Percentiles rank a stretch among this genome's conserved stretches.
Conservation (phyloP, 2,888 invertebrate genomes). For the Tachina grossa region DNA sequence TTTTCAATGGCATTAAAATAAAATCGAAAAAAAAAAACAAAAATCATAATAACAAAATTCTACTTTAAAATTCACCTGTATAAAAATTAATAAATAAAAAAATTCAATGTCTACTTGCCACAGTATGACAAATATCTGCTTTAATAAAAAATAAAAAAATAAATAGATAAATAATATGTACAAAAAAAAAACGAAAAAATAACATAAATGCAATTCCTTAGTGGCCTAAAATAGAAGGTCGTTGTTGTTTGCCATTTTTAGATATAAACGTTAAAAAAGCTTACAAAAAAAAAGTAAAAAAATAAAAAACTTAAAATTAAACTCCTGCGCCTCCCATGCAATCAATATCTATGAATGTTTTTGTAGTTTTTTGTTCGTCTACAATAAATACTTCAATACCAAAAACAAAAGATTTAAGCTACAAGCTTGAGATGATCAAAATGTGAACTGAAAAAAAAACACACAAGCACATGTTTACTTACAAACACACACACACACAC, state of each 20-base stretch:
- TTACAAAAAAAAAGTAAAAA: conserved; percentile 36
- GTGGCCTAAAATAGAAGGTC: conserved; percentile 72
- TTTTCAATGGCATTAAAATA: conserved; percentile 68
- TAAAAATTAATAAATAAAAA: conserved; percentile 26
- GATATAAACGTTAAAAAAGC: conserved; percentile 59
- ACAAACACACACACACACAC: neutral
- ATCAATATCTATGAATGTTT: conserved; percentile 31
- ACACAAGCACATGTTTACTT: neutral
- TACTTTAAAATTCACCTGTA: conserved; percentile 68
- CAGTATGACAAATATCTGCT: conserved; percentile 66
- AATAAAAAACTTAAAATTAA: conserved; percentile 33
- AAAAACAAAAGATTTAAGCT: conserved; percentile 70
- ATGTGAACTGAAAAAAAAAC: conserved; percentile 53
- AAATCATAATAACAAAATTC: conserved; percentile 43
- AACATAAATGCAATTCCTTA: conserved; percentile 70
- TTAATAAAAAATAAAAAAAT: conserved; percentile 15
- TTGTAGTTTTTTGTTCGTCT: conserved; percentile 31
- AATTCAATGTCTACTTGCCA: conserved; percentile 63
- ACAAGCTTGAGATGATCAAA: conserved; percentile 70
- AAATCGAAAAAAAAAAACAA: conserved; percentile 31
- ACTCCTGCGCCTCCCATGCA: conserved; percentile 72
- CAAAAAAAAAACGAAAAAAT: conserved; percentile 22
- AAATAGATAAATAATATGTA: neutral
- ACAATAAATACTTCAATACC: conserved; percentile 28
- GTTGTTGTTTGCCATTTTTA: conserved; percentile 70